Percentiles rank a stretch among this genome's conserved stretches.
phyloP scores from a whole-genome alignment of 1,140 invertebrate species.

The Neuroterus valhalla region DNA sequence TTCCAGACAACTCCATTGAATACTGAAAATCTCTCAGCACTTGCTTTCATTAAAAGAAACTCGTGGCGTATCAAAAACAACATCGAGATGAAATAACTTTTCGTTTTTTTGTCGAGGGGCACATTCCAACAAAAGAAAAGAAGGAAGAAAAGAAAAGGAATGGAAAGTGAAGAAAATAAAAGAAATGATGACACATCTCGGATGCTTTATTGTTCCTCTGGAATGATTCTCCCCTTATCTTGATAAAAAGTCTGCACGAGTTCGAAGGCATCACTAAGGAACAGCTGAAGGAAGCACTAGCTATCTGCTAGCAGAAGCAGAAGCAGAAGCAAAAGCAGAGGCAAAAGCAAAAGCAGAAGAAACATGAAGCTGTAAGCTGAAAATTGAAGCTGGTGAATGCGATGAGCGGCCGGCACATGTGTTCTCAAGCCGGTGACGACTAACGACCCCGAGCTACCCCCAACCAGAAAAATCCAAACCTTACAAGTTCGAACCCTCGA shows the following conservation, averaged over 20 bases:
- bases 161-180: slow-evolving; percentile 16
- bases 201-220: slow-evolving; percentile 25
- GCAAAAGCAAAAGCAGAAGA: neutral
- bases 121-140: no score
- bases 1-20: no score
- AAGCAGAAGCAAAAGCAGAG: slow-evolving; percentile 10
- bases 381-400: slow-evolving; percentile 12
- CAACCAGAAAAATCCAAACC: no score
- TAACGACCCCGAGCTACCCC: slow-evolving; percentile 43
- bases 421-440: slow-evolving; percentile 35
- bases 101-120: neutral
- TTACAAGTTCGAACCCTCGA: neutral
- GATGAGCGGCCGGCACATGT: slow-evolving; percentile 53
- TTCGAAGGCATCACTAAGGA: slow-evolving; percentile 34
- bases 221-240: slow-evolving; percentile 4
- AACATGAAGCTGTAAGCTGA: no score
- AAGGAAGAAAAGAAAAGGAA: no score
- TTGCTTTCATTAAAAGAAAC: no score
- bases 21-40: no score
- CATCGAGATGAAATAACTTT: no score
- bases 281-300: slow-evolving; percentile 14
- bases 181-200: neutral
- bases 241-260: slow-evolving; percentile 35
- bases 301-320: no score
- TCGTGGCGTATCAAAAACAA: no score